Percentiles rank a stretch among this genome's conserved stretches.
These are phyloP conservation scores for Oreochromis tanganicae DNA, from an alignment of 2,113 vertebrate species.

Conservation along the genomic window DNA sequence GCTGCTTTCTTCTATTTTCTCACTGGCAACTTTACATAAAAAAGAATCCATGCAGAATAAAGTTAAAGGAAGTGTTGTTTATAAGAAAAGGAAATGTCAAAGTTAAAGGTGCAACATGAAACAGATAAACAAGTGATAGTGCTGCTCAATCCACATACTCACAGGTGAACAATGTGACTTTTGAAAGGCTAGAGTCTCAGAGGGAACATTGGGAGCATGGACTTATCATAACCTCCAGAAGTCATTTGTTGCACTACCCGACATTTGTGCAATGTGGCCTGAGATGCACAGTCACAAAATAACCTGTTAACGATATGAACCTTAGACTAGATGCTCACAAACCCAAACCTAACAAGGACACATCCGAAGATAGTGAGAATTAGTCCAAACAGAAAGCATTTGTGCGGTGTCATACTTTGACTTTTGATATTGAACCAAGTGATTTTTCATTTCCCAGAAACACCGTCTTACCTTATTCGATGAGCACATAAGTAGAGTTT, in stretches of 20 bases:
- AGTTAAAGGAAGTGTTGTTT: background rate
- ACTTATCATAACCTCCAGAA: background rate
- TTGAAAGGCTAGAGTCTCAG: background rate
- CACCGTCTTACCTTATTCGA: background rate
- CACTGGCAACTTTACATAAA: background rate
- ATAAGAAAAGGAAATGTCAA: background rate
- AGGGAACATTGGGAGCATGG: background rate
- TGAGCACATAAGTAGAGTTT: background rate
- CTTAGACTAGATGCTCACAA: background rate
- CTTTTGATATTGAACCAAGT: background rate
- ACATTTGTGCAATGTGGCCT: background rate
- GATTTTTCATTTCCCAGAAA: background rate
- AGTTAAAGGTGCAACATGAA: background rate
- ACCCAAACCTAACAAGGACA: background rate
- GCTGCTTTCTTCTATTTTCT: background rate
- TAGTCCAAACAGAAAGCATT: background rate
- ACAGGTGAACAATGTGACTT: background rate
- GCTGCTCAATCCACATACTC: background rate
- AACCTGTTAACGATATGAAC: background rate
- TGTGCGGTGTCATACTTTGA: background rate
- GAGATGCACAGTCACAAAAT: background rate
- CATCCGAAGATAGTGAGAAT: background rate
- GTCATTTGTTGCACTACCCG: background rate
- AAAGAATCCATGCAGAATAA: background rate
- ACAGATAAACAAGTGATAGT: background rate